Percentiles rank a stretch among this genome's conserved stretches.
Conservation (phyloP, 2,888 invertebrate species). For the Trissoscelio sp. region DNA sequence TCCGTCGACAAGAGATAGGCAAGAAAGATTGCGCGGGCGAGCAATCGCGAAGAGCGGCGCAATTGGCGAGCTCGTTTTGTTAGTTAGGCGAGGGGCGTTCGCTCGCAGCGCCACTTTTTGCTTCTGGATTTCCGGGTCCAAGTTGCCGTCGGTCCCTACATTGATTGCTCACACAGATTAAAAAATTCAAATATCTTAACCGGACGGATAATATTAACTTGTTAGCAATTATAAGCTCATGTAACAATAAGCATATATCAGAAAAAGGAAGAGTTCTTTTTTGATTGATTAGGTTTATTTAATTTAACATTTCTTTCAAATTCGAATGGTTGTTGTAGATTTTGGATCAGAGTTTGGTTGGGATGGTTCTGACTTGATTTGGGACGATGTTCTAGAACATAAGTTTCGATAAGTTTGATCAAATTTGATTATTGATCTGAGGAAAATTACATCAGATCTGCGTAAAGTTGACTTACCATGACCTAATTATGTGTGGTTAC, state of each 20-base stretch:
- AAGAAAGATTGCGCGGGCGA: slow-evolving; percentile 54
- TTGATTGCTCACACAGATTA: slow-evolving; percentile 34
- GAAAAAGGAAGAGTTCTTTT: not conserved
- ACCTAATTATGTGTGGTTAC: slow-evolving; percentile 2
- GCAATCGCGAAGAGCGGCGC: slow-evolving; percentile 44
- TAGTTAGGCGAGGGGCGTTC: slow-evolving; percentile 14
- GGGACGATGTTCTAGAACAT: not conserved
- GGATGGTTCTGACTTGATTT: no score
- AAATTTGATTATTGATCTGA: slow-evolving; percentile 11
- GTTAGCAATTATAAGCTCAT: slow-evolving; percentile 6
- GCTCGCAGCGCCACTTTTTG: slow-evolving; percentile 11
- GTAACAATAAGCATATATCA: not conserved
- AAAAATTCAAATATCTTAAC: slow-evolving; percentile 15
- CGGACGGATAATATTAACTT: slow-evolving; percentile 7
- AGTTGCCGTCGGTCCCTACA: not conserved
- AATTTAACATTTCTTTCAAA: no score
- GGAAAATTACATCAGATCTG: not conserved
- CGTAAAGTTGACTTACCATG: slow-evolving; percentile 12
- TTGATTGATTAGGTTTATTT: not conserved
- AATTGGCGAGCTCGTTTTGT: slow-evolving; percentile 41
- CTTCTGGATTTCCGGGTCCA: slow-evolving; percentile 18
- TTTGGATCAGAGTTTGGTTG: no score
- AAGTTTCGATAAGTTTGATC: not conserved
- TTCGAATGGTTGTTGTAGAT: no score
- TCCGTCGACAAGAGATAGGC: slow-evolving; percentile 53